Base-by-base conservation (phyloP, 2,888 invertebrate genomes). In the Alentia gelatinosa region DNA sequence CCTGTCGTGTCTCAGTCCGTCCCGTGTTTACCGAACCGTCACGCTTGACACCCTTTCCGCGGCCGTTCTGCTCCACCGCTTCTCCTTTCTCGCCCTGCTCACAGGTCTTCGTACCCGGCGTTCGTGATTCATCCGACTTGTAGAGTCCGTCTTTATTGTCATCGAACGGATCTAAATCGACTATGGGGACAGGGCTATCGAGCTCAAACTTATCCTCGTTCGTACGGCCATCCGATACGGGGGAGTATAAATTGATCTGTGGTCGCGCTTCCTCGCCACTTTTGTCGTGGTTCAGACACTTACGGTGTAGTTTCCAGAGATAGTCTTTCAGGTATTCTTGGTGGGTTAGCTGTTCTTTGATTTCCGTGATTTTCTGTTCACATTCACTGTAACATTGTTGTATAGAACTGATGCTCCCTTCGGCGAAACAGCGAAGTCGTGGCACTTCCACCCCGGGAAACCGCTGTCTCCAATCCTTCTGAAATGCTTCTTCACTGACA, bases 141-240 rank as follows among this genome's bases (percentile, higher is more conserved):
- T 86, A 86, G 30, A 86, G 33, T 15, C 86, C 47, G 15, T 86
- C 86, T 15, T 86, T 86, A 7, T 86, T 42, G 26, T 86, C 33
- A 86, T 86, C 86, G 23, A 47, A 42, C 26, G 86, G 86, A 47
- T 86, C 86, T 12, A 47, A 30, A 12, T 86, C 86, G 5, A 86
- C 42, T n/a, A 86, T 30, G 47, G 86, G 86, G n/a, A 86, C 35
- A 15, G 86, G 86, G 26, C 86, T 86, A 47, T 86, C 86, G 33
- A 86, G 30, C 86, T 86, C 42, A 47, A 42, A 50, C 35, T 86
- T 86, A 12, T 86, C 86, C 3, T 86, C 47, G 15, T 86, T 30
- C 5, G n/a, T 30, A 7, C 86, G 26, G 1, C 4, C 1, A 12
- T 42, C 12, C 7, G n/a, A 12, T n/a, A n/a, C 9, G 7, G 42